These are phyloP conservation scores for Ormyrus nitidulus DNA, from an alignment of 2,888 invertebrate genomes.

Conservation along the genomic window DNA sequence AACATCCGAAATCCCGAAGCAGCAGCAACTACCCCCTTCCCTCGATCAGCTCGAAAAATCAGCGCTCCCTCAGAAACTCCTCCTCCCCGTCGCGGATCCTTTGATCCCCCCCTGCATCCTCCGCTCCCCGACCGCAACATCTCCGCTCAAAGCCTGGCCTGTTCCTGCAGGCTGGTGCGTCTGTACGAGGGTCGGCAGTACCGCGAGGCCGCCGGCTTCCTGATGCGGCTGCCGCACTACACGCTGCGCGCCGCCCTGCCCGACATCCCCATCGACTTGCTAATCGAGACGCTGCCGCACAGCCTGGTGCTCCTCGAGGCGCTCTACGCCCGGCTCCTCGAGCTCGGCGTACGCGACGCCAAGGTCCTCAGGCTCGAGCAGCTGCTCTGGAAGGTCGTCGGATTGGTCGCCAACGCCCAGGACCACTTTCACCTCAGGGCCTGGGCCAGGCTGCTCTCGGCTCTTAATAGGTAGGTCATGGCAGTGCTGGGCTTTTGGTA, in stretches of 20 bases:
- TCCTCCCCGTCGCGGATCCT: neutral
- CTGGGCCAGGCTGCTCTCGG: constrained; percentile 68
- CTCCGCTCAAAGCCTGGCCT: neutral
- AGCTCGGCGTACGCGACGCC: constrained; percentile 67
- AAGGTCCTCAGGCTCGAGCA: constrained; percentile 81
- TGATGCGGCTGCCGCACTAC: constrained; percentile 86
- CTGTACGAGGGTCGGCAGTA: constrained; percentile 92
- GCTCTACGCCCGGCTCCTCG: constrained; percentile 77
- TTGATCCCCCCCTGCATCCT: too few species aligned
- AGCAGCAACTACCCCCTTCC: too few species aligned
- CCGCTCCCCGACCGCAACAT: neutral
- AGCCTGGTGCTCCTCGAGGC: constrained; percentile 92
- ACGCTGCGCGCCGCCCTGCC: constrained; percentile 86
- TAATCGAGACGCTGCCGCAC: constrained; percentile 93
- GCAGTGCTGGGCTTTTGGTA: too few species aligned
- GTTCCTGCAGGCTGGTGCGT: constrained; percentile 79
- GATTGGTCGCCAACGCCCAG: constrained; percentile 80
- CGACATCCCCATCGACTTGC: constrained; percentile 90
- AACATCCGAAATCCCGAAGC: too few species aligned
- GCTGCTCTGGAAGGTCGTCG: constrained; percentile 90
- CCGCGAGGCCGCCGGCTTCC: constrained; percentile 91
- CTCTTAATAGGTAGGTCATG: constrained; percentile 57
- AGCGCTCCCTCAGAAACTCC: neutral
- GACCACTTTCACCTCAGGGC: constrained; percentile 65
- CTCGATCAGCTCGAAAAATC: neutral